Conservation (phyloP, 1,140 invertebrate genomes). For the Rhopalosiphum padi region DNA sequence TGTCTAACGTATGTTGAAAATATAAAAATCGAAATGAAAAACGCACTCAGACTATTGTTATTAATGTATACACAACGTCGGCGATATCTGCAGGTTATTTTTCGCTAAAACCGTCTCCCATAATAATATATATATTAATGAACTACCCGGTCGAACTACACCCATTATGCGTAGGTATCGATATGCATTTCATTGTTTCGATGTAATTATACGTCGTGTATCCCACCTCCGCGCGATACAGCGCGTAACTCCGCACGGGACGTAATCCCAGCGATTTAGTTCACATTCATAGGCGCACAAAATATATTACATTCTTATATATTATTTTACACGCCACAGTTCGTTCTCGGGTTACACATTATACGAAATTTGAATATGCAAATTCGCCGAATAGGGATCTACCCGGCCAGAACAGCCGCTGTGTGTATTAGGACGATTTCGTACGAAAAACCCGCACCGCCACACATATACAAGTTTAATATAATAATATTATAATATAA, state of each 20-base stretch:
- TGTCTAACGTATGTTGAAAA: not conserved
- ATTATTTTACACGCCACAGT: not conserved
- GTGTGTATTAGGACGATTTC: slow-evolving; percentile 8
- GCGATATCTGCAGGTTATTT: not conserved
- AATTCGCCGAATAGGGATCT: not conserved
- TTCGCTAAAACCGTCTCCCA: not conserved
- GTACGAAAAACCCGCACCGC: not conserved
- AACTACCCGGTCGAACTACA: not conserved
- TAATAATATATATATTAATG: not conserved
- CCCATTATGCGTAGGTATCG: not conserved
- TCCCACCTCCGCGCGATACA: not conserved
- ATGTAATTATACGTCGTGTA: not conserved
- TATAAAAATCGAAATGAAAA: not conserved
- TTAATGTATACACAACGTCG: no score
- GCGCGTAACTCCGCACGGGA: not conserved
- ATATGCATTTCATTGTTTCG: not conserved
- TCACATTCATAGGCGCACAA: not conserved
- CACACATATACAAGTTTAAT: not conserved
- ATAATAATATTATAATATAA: slow-evolving; percentile 21
- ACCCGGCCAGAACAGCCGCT: not conserved
- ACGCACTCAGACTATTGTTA: no score
- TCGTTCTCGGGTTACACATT: not conserved
- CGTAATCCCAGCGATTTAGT: not conserved
- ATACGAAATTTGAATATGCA: slow-evolving; percentile 10
- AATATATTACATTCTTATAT: slow-evolving; percentile 19